Conservation (phyloP, 1,140 invertebrate genomes). For the Anastatus disparis region DNA sequence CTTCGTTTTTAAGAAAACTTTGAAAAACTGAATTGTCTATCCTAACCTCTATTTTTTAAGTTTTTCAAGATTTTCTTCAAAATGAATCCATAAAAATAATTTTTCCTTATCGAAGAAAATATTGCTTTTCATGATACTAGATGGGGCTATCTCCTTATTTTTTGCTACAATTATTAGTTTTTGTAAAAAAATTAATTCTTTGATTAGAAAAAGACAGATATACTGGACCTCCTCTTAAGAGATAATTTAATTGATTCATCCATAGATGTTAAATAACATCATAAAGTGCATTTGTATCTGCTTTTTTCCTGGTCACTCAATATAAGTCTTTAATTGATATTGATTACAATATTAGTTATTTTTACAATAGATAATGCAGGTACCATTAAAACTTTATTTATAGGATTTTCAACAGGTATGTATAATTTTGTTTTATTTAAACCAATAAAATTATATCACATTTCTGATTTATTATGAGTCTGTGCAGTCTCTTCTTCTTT, state of each 20-base stretch:
- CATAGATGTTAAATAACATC: constrained; percentile 71
- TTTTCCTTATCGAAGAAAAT: no score
- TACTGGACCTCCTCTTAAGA: no score
- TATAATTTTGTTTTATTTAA: constrained; percentile 67
- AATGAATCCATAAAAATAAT: no score
- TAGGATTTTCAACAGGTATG: constrained; percentile 66
- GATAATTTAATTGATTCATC: constrained; percentile 73
- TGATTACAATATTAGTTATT: constrained; percentile 72
- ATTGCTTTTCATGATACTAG: no score
- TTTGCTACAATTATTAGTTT: no score
- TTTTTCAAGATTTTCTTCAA: no score
- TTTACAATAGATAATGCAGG: constrained; percentile 68
- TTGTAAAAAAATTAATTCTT: no score
- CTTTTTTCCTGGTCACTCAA: constrained; percentile 82
- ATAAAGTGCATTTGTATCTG: constrained; percentile 74
- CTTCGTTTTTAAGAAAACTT: no score
- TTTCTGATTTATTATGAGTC: constrained; percentile 51
- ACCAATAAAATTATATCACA: constrained; percentile 71
- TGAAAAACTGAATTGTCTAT: no score
- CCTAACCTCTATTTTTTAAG: no score
- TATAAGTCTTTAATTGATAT: constrained; percentile 75
- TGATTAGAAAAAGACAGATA: no score
- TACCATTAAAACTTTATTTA: constrained; percentile 69
- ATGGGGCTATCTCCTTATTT: no score
- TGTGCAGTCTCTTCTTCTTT: constrained; percentile 28